Percentiles rank a stretch among this genome's conserved stretches.
phyloP scores from a whole-genome alignment of 2,113 vertebrate genomes.

The Chaenocephalus aceratus region DNA sequence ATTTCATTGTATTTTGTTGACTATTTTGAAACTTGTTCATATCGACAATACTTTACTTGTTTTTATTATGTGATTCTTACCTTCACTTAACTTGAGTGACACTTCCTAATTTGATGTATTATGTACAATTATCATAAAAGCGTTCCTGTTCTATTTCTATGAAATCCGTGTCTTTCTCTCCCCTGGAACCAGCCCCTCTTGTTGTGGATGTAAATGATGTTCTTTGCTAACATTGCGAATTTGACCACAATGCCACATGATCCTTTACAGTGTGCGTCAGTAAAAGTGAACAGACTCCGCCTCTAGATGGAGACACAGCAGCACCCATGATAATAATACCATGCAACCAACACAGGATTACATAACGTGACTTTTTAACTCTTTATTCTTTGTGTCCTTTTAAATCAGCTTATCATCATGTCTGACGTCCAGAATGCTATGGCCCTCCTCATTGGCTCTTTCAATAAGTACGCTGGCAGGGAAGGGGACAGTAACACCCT shows the following conservation, averaged over 20 bases:
- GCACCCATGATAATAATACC: neutral
- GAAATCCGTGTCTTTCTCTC: neutral
- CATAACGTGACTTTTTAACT: neutral
- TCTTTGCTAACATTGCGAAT: conserved; percentile 20
- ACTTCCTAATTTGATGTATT: too few relatives aligned
- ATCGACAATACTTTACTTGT: too few relatives aligned
- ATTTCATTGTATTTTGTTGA: too few relatives aligned
- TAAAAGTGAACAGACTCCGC: conserved; percentile 6
- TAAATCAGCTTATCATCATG: conserved; percentile 57
- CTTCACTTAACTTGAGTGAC: too few relatives aligned
- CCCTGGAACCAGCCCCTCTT: too few relatives aligned
- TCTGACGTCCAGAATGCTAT: conserved; percentile 82
- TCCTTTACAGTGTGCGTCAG: neutral
- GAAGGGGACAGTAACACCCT: conserved; percentile 89
- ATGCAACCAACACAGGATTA: neutral
- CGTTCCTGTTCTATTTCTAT: too few relatives aligned
- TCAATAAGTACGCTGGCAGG: conserved; percentile 88
- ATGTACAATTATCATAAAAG: too few relatives aligned
- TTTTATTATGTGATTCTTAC: too few relatives aligned
- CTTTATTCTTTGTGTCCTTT: neutral
- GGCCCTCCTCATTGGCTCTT: conserved; percentile 82
- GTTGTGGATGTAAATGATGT: conserved; percentile 15
- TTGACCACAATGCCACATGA: conserved; percentile 36
- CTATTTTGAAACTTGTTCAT: too few relatives aligned
- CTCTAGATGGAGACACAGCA: conserved; percentile 40